Percentiles rank a stretch among this genome's conserved stretches.
phyloP scores from a whole-genome alignment of 2,888 invertebrate genomes.

The Tenthredo mesomela region DNA sequence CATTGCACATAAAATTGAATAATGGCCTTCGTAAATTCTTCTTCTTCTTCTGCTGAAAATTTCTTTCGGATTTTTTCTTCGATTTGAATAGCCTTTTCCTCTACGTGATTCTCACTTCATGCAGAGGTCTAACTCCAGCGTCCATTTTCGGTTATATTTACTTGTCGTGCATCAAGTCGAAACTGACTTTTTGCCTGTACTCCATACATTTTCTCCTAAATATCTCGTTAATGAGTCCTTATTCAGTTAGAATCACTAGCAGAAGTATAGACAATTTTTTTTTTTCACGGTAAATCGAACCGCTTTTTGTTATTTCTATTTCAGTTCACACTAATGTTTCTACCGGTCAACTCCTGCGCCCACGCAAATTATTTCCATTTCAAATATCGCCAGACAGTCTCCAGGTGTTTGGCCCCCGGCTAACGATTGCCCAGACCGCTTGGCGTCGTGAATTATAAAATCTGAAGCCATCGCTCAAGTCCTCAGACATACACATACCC shows the following conservation, averaged over 20 bases:
- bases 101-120: neutral
- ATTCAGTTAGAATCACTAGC: neutral
- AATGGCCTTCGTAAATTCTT: neutral
- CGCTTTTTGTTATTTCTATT: neutral
- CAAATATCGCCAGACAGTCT: slow-evolving; percentile 46
- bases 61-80: no score
- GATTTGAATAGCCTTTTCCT: neutral
- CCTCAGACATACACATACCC: neutral
- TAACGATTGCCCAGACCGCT: slow-evolving; percentile 51
- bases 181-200: neutral
- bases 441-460: slow-evolving; percentile 46
- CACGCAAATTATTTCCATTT: slow-evolving; percentile 45
- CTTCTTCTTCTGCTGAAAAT: neutral
- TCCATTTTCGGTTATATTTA: neutral
- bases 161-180: neutral
- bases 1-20: neutral
- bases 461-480: slow-evolving; percentile 25
- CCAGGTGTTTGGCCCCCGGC: slow-evolving; percentile 55
- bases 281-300: neutral
- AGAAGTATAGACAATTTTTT: neutral
- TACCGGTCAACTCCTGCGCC: slow-evolving; percentile 36
- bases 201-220: neutral
- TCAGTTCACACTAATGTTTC: slow-evolving; percentile 6
- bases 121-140: no score
- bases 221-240: neutral